These are phyloP conservation scores for Sericinus montela DNA, from an alignment of 2,888 invertebrate genomes.

Conservation along the genomic window DNA sequence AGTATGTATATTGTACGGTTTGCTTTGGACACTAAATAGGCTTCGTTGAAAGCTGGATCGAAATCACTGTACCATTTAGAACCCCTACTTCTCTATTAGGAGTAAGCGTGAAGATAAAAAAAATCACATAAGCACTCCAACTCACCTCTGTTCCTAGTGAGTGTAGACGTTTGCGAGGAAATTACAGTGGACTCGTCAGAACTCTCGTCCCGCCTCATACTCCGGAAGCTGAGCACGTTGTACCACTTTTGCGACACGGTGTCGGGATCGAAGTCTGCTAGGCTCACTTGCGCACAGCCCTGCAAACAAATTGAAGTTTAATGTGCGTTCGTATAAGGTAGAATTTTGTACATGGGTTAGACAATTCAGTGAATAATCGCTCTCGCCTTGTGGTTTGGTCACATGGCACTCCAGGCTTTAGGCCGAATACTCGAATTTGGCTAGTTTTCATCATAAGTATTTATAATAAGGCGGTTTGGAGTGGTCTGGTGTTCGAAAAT, in stretches of 20 bases:
- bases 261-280: slow-evolving; percentile 95
- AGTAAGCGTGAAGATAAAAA: too few species aligned
- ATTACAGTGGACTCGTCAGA: slow-evolving; percentile 98
- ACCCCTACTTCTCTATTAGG: too few species aligned
- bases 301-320: slow-evolving; percentile 53
- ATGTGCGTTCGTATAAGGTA: not conserved
- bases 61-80: too few species aligned
- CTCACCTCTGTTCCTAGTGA: slow-evolving; percentile 90
- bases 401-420: slow-evolving; percentile 71
- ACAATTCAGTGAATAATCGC: slow-evolving; percentile 57
- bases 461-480: too few species aligned
- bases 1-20: too few species aligned
- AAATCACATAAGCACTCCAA: not conserved
- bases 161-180: slow-evolving; percentile 96
- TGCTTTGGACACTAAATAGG: too few species aligned
- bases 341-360: not conserved
- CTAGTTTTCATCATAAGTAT: slow-evolving; percentile 68
- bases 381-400: slow-evolving; percentile 61
- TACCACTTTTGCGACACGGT: slow-evolving; percentile 93
- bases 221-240: slow-evolving; percentile 88
- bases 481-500: too few species aligned
- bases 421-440: slow-evolving; percentile 77
- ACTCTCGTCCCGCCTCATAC: slow-evolving; percentile 88
- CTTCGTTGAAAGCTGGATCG: too few species aligned
- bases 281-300: slow-evolving; percentile 97